Conservation (phyloP, 2,113 vertebrate species). For the Limanda limanda region DNA sequence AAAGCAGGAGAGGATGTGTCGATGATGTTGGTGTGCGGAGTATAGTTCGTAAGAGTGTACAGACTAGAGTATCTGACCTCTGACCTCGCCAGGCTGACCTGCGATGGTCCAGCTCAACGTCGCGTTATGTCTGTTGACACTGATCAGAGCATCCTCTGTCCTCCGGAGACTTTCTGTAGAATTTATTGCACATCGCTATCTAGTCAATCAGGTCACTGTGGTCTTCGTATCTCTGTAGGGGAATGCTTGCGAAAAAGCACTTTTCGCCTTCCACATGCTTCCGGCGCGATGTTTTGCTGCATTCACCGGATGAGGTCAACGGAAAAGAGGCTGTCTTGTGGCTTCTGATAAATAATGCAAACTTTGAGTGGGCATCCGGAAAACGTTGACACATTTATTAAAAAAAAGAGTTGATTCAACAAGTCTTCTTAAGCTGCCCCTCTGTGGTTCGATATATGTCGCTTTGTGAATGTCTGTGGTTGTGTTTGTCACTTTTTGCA, state of each 20-base stretch:
- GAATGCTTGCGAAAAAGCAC: slow-evolving; percentile 46
- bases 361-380: slow-evolving; percentile 46
- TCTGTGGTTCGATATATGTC: slow-evolving; percentile 61
- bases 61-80: slow-evolving; percentile 5
- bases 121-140: not conserved
- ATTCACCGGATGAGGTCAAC: slow-evolving; percentile 62
- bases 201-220: slow-evolving; percentile 60
- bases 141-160: not conserved
- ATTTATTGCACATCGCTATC: slow-evolving; percentile 36
- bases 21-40: no score
- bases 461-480: slow-evolving; percentile 11
- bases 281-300: slow-evolving; percentile 55
- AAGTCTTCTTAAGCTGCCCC: slow-evolving; percentile 46
- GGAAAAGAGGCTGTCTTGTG: slow-evolving; percentile 63
- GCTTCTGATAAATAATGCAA: slow-evolving; percentile 82
- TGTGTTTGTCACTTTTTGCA: slow-evolving; percentile 57
- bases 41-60: no score
- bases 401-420: slow-evolving; percentile 52
- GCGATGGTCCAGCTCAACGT: not conserved
- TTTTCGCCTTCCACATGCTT: slow-evolving; percentile 36
- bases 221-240: slow-evolving; percentile 49
- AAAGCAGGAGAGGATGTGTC: not conserved
- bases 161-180: slow-evolving; percentile 31
- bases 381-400: slow-evolving; percentile 48
- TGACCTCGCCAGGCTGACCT: slow-evolving; percentile 7